phyloP scores from a whole-genome alignment of 37 sponge, comb jelly and placozoan species.

The Bolinopsis microptera region DNA sequence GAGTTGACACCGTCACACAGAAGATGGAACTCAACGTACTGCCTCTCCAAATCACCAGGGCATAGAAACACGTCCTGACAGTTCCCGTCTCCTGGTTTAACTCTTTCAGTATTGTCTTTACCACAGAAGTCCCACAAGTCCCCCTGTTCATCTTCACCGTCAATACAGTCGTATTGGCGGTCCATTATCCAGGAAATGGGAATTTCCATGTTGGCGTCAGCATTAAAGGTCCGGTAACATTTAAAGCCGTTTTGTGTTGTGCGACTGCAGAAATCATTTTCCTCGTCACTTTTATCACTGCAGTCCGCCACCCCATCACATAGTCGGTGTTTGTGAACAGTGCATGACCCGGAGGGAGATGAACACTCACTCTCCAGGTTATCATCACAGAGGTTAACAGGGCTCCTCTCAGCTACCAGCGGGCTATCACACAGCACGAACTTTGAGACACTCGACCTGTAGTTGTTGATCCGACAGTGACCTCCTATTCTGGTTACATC shows the following conservation, averaged over 20 bases:
- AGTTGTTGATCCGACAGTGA: background rate
- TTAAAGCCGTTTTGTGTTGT: background rate
- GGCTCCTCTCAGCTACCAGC: background rate
- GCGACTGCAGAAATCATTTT: background rate
- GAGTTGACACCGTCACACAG: background rate
- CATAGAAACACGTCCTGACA: background rate
- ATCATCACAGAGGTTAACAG: background rate
- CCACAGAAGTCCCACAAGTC: background rate
- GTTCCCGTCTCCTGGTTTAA: background rate
- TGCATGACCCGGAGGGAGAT: background rate
- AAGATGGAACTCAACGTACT: background rate
- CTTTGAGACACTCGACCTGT: background rate
- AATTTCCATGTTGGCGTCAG: background rate
- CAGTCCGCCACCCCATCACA: background rate
- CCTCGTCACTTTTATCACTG: background rate
- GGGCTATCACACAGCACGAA: background rate
- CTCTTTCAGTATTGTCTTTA: background rate
- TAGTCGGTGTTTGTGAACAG: background rate
- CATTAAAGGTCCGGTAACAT: background rate
- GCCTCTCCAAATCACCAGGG: background rate
- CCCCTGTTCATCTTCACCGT: background rate
- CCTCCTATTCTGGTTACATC: background rate
- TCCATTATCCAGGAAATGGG: background rate
- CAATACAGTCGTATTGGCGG: background rate
- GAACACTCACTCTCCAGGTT: background rate